These are phyloP conservation scores for Charadrius vociferus DNA, from an alignment of 2,113 vertebrate genomes.

Conservation along the genomic window DNA sequence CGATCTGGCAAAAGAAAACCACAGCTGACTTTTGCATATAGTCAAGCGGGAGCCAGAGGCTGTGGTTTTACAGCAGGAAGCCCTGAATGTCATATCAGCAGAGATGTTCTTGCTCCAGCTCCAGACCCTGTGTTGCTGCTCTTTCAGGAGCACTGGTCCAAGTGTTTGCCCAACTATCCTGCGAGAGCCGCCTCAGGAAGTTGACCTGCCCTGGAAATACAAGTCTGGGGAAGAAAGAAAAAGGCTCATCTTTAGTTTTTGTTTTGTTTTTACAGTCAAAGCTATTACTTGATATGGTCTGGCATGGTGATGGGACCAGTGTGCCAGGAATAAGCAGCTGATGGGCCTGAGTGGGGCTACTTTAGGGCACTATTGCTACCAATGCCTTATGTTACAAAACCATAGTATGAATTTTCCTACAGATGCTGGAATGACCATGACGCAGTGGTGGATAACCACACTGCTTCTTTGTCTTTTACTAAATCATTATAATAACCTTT, in stretches of 20 bases:
- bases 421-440: not conserved
- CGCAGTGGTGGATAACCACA: not conserved
- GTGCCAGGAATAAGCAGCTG: not conserved
- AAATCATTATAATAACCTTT: not conserved
- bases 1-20: not conserved
- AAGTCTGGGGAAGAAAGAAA: not conserved
- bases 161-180: not conserved
- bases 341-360: not conserved
- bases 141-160: not conserved
- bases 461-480: not conserved
- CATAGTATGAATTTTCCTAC: not conserved
- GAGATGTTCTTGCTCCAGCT: not conserved
- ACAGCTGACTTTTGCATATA: not conserved
- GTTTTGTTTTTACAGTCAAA: not conserved
- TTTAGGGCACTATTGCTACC: not conserved
- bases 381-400: not conserved
- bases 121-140: not conserved
- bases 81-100: not conserved
- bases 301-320: fast-evolving
- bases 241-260: not conserved
- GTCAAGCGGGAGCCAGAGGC: not conserved
- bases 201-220: not conserved
- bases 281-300: not conserved
- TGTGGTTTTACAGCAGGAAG: not conserved
- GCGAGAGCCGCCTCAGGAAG: not conserved